Conservation (phyloP, 2,888 invertebrate species). For the Apamea anceps region DNA sequence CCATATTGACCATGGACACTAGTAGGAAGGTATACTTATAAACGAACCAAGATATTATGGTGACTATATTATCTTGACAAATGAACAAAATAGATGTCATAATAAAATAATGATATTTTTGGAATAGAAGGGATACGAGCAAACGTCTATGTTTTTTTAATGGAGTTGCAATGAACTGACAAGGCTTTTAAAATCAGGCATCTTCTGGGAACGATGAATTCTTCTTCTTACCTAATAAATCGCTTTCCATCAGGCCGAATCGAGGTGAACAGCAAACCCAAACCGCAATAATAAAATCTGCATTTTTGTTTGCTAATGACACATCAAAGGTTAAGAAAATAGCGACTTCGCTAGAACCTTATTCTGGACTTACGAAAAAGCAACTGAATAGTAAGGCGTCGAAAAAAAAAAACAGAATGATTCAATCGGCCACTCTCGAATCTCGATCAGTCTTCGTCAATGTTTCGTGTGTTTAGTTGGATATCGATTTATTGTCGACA, state of each 20-base stretch:
- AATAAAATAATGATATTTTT: no score
- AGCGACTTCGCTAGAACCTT: conserved; percentile 68
- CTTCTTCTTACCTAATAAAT: not conserved
- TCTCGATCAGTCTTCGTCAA: conserved; percentile 83
- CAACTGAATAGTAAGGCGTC: conserved; percentile 76
- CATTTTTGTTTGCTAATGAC: no score
- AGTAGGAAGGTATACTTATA: no score
- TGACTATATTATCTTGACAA: not conserved
- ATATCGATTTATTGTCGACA: conserved; percentile 67
- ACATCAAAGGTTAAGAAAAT: not conserved
- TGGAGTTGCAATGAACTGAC: not conserved
- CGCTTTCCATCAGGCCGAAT: not conserved
- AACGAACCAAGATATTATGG: not conserved
- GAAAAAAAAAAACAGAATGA: conserved; percentile 84
- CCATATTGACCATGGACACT: no score
- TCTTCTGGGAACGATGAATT: not conserved
- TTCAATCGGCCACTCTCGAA: conserved; percentile 83
- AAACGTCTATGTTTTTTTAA: not conserved
- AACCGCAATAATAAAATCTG: not conserved
- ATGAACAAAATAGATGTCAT: not conserved
- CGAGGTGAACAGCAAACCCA: not conserved
- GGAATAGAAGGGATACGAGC: not conserved
- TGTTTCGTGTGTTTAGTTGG: conserved; percentile 68
- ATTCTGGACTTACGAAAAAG: conserved; percentile 70
- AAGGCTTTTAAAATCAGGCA: not conserved